These are phyloP conservation scores for Embidobia sp. DNA, from an alignment of 2,888 invertebrate species.

Conservation along the genomic window DNA sequence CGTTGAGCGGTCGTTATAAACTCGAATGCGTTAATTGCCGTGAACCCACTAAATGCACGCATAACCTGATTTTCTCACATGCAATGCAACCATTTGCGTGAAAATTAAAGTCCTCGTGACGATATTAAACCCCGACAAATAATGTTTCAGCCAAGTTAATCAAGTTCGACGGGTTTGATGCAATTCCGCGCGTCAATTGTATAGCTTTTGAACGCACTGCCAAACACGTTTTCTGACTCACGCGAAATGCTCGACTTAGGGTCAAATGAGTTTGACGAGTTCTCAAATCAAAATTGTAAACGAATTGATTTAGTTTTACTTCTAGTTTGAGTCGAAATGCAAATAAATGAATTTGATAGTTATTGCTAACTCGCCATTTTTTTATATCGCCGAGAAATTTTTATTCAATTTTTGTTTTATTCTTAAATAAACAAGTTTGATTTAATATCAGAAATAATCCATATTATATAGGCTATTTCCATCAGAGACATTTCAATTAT, in stretches of 20 bases:
- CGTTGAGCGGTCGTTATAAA: constrained; percentile 1
- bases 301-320: too few relatives aligned
- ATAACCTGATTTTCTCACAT: constrained; percentile 40
- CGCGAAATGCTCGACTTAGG: not conserved
- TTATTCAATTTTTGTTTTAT: too few relatives aligned
- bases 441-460: too few relatives aligned
- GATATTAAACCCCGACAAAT: constrained; percentile 36
- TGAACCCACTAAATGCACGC: constrained; percentile 32
- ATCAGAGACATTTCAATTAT: too few relatives aligned
- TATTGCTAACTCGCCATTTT: too few relatives aligned
- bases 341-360: too few relatives aligned
- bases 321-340: too few relatives aligned
- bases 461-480: too few relatives aligned
- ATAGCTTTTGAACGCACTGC: not conserved
- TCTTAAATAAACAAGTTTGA: too few relatives aligned
- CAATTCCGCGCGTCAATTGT: constrained; percentile 11
- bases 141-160: constrained; percentile 40
- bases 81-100: constrained; percentile 27
- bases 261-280: too few relatives aligned
- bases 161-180: constrained; percentile 33
- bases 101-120: constrained; percentile 44
- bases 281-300: too few relatives aligned
- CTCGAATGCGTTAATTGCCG: constrained; percentile 40
- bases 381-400: too few relatives aligned
- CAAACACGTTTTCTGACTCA: not conserved